Percentiles rank a stretch among this genome's conserved stretches.
Conservation (phyloP, 2,797 vertebrate species). For the Cottoperca gobio region DNA sequence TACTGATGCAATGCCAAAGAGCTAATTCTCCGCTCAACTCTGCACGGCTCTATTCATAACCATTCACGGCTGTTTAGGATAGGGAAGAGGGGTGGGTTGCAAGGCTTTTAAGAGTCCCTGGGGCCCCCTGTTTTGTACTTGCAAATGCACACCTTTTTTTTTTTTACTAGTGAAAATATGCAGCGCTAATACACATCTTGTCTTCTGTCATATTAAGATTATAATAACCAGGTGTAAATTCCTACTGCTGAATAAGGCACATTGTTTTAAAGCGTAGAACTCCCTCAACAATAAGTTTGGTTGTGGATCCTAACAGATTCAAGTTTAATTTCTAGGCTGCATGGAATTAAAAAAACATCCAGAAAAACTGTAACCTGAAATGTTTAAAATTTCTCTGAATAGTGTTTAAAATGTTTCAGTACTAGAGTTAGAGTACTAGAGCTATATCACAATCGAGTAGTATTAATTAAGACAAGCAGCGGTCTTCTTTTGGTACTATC, state of each 20-base stretch:
- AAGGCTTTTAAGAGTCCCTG: slow-evolving; percentile 71
- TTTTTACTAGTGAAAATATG: slow-evolving; percentile 70
- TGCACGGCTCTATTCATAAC: slow-evolving; percentile 91
- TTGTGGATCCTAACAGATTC: slow-evolving; percentile 8
- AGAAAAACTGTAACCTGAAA: slow-evolving; percentile 18
- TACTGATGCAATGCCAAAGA: slow-evolving; percentile 92
- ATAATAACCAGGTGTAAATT: slow-evolving; percentile 52
- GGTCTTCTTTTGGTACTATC: slow-evolving; percentile 39
- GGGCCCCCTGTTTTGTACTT: slow-evolving; percentile 73
- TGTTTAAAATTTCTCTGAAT: neutral
- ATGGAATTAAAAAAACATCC: slow-evolving; percentile 1
- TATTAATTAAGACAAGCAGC: slow-evolving; percentile 22
- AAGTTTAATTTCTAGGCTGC: slow-evolving; percentile 14
- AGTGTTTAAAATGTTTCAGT: neutral
- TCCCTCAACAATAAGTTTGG: slow-evolving; percentile 14
- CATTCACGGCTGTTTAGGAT: slow-evolving; percentile 90
- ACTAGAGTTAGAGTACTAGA: neutral
- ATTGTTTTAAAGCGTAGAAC: slow-evolving; percentile 23
- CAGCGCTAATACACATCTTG: slow-evolving; percentile 76
- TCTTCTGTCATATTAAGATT: slow-evolving; percentile 74
- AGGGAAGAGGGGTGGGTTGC: slow-evolving; percentile 63
- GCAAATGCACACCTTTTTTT: slow-evolving; percentile 75
- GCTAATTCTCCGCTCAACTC: slow-evolving; percentile 94
- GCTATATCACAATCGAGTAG: neutral
- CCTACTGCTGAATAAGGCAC: slow-evolving; percentile 17